Evolutionary conservation across 2,113 vertebrate species (phyloP).

Genomic region (Pteronura brasiliensis): DNA sequence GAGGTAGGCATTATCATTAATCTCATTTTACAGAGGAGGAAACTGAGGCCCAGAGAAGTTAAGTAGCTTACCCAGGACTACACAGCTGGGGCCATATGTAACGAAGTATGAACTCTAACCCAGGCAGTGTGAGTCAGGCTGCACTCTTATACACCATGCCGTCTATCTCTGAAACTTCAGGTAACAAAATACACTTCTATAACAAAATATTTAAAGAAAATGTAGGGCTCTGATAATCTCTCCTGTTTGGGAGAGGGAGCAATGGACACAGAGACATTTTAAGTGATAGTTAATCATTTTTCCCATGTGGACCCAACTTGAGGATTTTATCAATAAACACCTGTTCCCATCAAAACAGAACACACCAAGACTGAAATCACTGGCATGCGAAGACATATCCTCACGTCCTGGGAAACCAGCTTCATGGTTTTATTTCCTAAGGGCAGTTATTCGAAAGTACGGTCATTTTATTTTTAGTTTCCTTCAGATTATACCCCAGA

Average conservation of each 20-base stretch:
- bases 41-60: neutral
- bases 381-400: fast-evolving
- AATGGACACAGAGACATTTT: neutral
- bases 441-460: slow-evolving; percentile 69
- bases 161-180: neutral
- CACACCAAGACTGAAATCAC: neutral
- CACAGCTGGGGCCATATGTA: neutral
- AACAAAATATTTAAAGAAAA: neutral
- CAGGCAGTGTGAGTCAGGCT: neutral
- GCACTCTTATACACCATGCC: neutral
- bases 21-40: neutral
- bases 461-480: slow-evolving; percentile 60
- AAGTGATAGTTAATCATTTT: neutral
- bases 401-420: slow-evolving; percentile 19
- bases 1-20: neutral
- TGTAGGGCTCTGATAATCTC: neutral
- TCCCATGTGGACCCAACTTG: neutral
- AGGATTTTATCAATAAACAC: slow-evolving; percentile 56
- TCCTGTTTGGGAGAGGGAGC: neutral
- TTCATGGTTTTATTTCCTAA: slow-evolving; percentile 4
- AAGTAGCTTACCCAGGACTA: neutral
- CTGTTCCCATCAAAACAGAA: slow-evolving; percentile 53
- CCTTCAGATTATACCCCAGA: slow-evolving; percentile 32
- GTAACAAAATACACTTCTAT: neutral
- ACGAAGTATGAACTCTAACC: neutral